phyloP scores from a whole-genome alignment of 2,113 vertebrate genomes.

The Vidua macroura region DNA sequence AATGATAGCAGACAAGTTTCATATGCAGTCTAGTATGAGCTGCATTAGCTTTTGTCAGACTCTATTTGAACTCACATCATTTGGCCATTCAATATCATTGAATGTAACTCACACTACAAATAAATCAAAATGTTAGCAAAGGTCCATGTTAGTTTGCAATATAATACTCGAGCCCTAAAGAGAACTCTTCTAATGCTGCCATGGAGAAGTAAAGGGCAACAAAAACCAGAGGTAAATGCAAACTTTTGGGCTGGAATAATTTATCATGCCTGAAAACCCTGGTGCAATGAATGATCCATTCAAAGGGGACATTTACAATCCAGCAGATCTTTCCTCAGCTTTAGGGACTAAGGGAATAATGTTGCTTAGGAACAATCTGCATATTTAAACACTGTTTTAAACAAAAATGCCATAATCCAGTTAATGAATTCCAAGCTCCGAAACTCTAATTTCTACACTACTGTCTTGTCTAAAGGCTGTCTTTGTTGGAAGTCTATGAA shows the following conservation, averaged over 20 bases:
- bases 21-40: neutral
- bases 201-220: conserved; percentile 4
- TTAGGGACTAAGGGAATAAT: conserved; percentile 25
- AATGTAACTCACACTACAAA: neutral
- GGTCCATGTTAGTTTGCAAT: neutral
- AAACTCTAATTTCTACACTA: neutral
- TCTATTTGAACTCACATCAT: neutral
- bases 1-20: neutral
- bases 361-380: conserved; percentile 61
- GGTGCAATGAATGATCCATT: conserved; percentile 13
- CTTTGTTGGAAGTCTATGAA: neutral
- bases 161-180: neutral
- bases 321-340: conserved; percentile 30
- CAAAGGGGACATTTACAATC: neutral
- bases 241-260: conserved; percentile 24
- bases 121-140: conserved; percentile 7
- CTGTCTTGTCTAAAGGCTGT: neutral
- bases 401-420: neutral
- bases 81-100: neutral
- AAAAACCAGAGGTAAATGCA: neutral
- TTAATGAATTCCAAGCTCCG: conserved; percentile 24
- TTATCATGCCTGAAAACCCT: conserved; percentile 29
- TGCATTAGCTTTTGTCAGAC: neutral
- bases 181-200: neutral
- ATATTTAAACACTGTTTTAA: conserved; percentile 51